phyloP scores from a whole-genome alignment of 2,888 invertebrate genomes.

The Cryptus viduatorius region DNA sequence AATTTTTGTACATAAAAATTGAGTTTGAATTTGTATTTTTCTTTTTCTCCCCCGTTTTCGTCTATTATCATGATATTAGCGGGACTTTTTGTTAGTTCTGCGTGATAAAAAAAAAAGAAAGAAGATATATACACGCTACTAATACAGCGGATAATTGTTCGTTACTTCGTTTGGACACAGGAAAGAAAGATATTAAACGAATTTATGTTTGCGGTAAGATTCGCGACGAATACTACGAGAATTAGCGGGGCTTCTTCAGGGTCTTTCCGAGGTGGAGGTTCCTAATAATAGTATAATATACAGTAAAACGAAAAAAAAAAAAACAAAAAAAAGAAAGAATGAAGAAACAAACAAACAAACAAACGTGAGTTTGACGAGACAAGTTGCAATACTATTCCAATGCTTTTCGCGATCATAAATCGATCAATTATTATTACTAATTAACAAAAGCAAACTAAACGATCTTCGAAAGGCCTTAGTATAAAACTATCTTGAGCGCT shows the following conservation, averaged over 20 bases:
- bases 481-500: constrained; percentile 27
- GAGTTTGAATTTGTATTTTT: constrained; percentile 72
- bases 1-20: constrained; percentile 77
- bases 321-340: constrained; percentile 27
- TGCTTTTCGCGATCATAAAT: constrained; percentile 59
- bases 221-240: constrained; percentile 40
- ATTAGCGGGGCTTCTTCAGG: constrained; percentile 66
- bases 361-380: constrained; percentile 50
- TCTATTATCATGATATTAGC: constrained; percentile 20
- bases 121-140: constrained; percentile 5
- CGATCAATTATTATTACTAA: constrained; percentile 33
- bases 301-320: constrained; percentile 32
- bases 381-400: constrained; percentile 67
- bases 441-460: constrained; percentile 43
- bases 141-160: constrained; percentile 13
- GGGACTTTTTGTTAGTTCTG: neutral
- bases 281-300: constrained; percentile 64
- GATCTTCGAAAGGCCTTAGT: constrained; percentile 66
- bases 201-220: constrained; percentile 20
- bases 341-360: constrained; percentile 15
- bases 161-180: constrained; percentile 16
- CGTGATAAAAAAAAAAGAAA: neutral
- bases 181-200: constrained; percentile 23
- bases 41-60: constrained; percentile 38
- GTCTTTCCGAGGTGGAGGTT: constrained; percentile 69